phyloP scores from a whole-genome alignment of 2,888 invertebrate genomes.

The Junonia oenone region DNA sequence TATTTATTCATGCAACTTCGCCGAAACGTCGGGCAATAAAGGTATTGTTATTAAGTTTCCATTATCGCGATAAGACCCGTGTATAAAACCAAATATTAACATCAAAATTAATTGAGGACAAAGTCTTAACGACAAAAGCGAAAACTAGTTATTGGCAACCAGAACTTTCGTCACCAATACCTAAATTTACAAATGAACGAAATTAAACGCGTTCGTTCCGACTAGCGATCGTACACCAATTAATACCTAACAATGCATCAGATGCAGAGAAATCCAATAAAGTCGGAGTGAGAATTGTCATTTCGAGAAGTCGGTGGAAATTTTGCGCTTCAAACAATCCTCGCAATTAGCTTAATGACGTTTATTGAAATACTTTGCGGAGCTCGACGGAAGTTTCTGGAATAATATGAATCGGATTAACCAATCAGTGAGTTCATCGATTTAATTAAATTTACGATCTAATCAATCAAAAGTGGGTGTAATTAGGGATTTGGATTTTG shows the following conservation, averaged over 20 bases:
- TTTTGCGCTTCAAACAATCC: constrained; percentile 27
- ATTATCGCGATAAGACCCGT: no score
- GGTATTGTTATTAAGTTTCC: no score
- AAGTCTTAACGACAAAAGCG: no score
- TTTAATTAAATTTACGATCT: constrained; percentile 39
- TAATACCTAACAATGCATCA: neutral
- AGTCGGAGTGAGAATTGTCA: constrained; percentile 18
- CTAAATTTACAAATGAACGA: no score
- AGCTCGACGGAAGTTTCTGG: constrained; percentile 23
- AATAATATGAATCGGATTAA: constrained; percentile 48
- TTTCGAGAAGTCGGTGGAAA: constrained; percentile 11
- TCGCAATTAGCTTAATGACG: constrained; percentile 49
- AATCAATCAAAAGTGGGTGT: constrained; percentile 28
- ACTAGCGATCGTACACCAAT: neutral
- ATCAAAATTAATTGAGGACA: no score
- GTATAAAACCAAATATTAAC: no score
- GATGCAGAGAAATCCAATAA: constrained; percentile 13
- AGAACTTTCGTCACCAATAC: no score
- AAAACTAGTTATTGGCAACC: no score
- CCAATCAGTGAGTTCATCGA: constrained; percentile 48
- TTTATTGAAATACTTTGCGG: constrained; percentile 57
- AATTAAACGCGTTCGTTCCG: no score
- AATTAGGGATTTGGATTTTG: no score
- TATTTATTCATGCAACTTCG: no score
- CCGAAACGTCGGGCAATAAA: no score